Evolutionary conservation across 2,113 vertebrate genomes (phyloP).

Genomic region (Protomyctophum bolini): DNA sequence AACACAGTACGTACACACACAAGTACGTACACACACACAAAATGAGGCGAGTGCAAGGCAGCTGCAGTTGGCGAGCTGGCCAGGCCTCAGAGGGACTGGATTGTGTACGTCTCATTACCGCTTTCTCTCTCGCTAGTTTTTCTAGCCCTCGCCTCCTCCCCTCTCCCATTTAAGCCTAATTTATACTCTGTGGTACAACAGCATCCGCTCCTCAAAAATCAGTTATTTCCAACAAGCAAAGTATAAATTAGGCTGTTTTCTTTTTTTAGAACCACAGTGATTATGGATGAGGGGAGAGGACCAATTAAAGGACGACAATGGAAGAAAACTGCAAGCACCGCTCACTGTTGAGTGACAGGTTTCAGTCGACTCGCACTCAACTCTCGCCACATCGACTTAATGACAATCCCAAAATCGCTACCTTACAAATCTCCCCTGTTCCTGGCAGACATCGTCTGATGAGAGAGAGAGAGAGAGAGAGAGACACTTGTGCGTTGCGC

Average conservation of each 20-base stretch:
- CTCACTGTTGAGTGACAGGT: neutral
- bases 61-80: constrained; percentile 29
- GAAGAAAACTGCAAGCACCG: constrained; percentile 9
- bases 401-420: constrained; percentile 44
- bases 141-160: neutral
- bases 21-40: neutral
- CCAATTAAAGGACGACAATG: constrained; percentile 44
- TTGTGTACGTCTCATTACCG: constrained; percentile 34
- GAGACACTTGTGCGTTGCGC: constrained; percentile 23
- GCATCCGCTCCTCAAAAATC: too few species aligned
- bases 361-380: constrained; percentile 6
- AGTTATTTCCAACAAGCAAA: too few species aligned
- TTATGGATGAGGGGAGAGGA: constrained; percentile 6
- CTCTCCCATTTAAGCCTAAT: neutral
- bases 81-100: constrained; percentile 33
- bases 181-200: too few species aligned
- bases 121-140: constrained; percentile 22
- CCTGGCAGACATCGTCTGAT: constrained; percentile 43
- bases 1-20: neutral
- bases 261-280: constrained; percentile 12
- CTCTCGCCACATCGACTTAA: constrained; percentile 52
- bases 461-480: constrained; percentile 27
- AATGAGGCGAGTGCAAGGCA: constrained; percentile 27
- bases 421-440: constrained; percentile 57
- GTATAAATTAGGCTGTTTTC: constrained; percentile 16